A percentile compares a stretch with the other conserved stretches of the same genome.
These are phyloP conservation scores for Aythya fuligula DNA, from an alignment of 2,797 vertebrate species.

Conservation along the genomic window DNA sequence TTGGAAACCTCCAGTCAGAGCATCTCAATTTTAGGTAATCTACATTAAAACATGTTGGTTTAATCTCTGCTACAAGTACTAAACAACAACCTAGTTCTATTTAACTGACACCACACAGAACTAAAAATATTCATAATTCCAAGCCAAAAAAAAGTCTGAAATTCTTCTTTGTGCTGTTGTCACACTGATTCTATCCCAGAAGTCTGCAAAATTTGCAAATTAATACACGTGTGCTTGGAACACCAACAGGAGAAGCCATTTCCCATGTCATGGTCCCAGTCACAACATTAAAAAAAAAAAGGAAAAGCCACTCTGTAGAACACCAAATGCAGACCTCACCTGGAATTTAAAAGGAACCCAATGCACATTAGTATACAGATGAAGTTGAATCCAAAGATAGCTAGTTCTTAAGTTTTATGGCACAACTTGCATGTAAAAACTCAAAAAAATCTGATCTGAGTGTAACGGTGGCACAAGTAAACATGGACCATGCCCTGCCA, in stretches of 20 bases:
- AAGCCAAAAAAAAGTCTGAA: neutral
- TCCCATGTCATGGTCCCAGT: slow-evolving; percentile 4
- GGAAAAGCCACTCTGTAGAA: neutral
- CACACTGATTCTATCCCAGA: neutral
- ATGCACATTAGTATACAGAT: neutral
- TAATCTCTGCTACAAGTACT: slow-evolving; percentile 5
- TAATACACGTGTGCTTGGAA: neutral
- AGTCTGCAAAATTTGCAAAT: neutral
- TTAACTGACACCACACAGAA: neutral
- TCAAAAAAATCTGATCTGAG: neutral
- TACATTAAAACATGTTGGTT: neutral
- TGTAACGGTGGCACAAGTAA: neutral
- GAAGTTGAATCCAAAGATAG: rapidly evolving
- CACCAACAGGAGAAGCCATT: slow-evolving; percentile 41
- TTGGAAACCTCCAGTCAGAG: neutral
- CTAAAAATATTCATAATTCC: neutral
- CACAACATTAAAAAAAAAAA: neutral
- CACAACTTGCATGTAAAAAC: neutral
- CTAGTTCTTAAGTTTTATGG: neutral
- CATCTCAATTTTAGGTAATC: neutral
- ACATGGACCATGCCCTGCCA: rapidly evolving
- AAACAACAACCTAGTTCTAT: neutral
- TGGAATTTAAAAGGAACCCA: neutral
- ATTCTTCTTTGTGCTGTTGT: neutral
- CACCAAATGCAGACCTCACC: slow-evolving; percentile 8